Evolutionary conservation across 2,888 invertebrate genomes (phyloP), one percentile per base, ranked within the genome.

Genomic region (Drosophila paranaensis): DNA sequence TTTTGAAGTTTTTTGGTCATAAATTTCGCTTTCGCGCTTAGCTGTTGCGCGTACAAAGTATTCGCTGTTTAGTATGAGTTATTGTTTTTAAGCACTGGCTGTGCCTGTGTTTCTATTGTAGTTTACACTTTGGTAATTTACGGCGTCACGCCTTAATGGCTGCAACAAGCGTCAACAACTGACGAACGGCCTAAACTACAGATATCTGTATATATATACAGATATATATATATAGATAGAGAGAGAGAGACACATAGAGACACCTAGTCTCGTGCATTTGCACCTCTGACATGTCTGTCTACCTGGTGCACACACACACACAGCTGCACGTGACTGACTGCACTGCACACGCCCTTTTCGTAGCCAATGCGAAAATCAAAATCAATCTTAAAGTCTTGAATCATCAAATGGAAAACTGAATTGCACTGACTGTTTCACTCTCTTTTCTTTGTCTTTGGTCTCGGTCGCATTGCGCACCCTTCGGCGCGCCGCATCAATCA

Each of bases 91-190:
- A 71, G 58, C 69, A 55, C 33, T 62, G 58, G 56, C 48, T 65
- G 40, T 43, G 60, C 50, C 64, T 20, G 20, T 72, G 46, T 65
- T 69, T 58, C 30, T 62, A 60, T 63, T 71, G 56, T 70, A 70
- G 57, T 70, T 68, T 81, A 84, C 74, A 85, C 79, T 81, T 88
- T 81, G 82, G 74, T 79, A 79, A 85, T 88, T 84, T 77, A 82
- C 82, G 72, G 75, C 88, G 85, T 88, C 77, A 88, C 89, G 87
- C 85, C 81, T 89, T 88, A 89, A 88, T 88, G 89, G 77, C 67
- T 85, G 73, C 77, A 71, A 64, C 79, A 71, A 77, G 69, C 77
- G 77, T 77, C 77, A 81, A 67, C 76, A 70, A 79, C 68, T 73
- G 79, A 77, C 57, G 64, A 58, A 56, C 46, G 25, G 50, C 14